A percentile compares a stretch with the other conserved stretches of the same genome.
Evolutionary conservation across 2,888 invertebrate genomes (phyloP).

Genomic region (Lepetodrilus schrolli): DNA sequence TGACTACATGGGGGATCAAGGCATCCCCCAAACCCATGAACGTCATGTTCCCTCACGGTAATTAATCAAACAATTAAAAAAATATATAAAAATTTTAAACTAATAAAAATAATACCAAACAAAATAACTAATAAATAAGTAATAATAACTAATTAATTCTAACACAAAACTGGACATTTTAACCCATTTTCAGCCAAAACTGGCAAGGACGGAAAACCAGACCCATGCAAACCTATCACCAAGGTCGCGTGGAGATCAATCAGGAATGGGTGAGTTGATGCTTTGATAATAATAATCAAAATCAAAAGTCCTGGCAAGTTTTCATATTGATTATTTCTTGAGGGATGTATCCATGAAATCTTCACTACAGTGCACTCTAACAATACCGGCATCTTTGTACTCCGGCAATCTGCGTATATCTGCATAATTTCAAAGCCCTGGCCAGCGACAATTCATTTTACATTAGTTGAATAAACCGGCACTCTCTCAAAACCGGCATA

Average conservation of each 20-base stretch:
- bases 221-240: slow-evolving; percentile 94
- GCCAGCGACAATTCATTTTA: too few species aligned
- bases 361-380: too few species aligned
- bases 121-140: too few species aligned
- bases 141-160: background rate
- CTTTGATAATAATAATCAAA: too few species aligned
- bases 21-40: slow-evolving; percentile 85
- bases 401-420: too few species aligned
- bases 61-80: slow-evolving; percentile 66
- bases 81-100: background rate
- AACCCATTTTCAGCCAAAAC: slow-evolving; percentile 84
- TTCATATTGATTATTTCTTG: too few species aligned
- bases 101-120: background rate
- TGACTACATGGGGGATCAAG: slow-evolving; percentile 93
- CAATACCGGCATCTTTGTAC: too few species aligned
- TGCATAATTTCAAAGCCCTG: too few species aligned
- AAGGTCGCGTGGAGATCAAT: slow-evolving; percentile 96
- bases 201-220: slow-evolving; percentile 92
- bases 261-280: slow-evolving; percentile 78
- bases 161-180: background rate
- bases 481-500: too few species aligned
- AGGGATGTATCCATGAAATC: too few species aligned
- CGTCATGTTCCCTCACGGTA: slow-evolving; percentile 93
- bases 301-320: too few species aligned
- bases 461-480: too few species aligned